Evolutionary conservation across 2,888 invertebrate species (phyloP), one percentile per base, ranked within the genome.

Genomic region (Nipponacmea schrenckii): DNA sequence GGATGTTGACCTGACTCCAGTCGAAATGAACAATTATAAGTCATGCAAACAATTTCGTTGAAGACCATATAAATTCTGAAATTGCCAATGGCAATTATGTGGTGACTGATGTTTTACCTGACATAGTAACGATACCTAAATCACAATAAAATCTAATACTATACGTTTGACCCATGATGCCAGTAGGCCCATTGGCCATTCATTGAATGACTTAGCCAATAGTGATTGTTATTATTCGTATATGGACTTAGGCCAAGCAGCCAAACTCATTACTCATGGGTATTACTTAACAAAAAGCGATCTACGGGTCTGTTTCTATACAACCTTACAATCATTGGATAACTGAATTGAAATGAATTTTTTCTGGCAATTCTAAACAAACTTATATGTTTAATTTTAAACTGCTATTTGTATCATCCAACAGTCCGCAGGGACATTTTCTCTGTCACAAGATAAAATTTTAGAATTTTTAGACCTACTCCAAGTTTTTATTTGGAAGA

Each of bases 181-280:
- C n/a, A n/a, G 68, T 46, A 26, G 44, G 7, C 68, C 71, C 1
- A 15, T 46, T n/a, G 39, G 46, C 2, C 15, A 31, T 14, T 46
- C 62, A 64, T n/a, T 68, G 27, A 72, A 72, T 63, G 48, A 50
- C 50, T 64, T 27, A 24, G 71, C 64, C 5, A 39, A 45, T 7
- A 64, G 14, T 14, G 64, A 68, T 62, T 50, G 20, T 64, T 31
- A 26, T 14, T 72, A 68, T 65, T 64, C 65, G 26, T 69, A 72
- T 46, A 72, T 72, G 72, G 72, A 72, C 31, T 44, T 72, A 14
- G 39, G 39, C 3, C 31, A 69, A 26, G 69, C 69, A 26, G 48
- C 50, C 26, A 69, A 62, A 26, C 65, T 48, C 17, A 72, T 50
- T 17, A 14, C 14, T 48, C 48, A 17, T 14, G 17, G 17, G 14